phyloP scores from a whole-genome alignment of 2,797 vertebrate species.

The Erethizon dorsatum region DNA sequence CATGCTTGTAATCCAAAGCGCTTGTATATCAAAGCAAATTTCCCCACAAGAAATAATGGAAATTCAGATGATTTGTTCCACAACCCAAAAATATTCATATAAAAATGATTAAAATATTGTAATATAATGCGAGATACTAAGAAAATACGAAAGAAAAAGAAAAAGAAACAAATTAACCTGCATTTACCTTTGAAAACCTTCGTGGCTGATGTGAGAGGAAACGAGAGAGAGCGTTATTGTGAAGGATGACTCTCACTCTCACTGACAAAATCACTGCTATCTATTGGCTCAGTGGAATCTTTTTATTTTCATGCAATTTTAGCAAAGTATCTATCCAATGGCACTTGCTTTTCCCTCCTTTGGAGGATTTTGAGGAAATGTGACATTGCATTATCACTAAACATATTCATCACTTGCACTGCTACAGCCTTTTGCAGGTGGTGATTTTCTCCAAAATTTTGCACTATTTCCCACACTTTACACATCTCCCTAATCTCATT shows the following conservation, averaged over 20 bases:
- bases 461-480: background rate
- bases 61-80: background rate
- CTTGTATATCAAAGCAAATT: background rate
- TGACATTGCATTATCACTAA: background rate
- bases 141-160: background rate
- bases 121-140: background rate
- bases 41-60: background rate
- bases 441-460: background rate
- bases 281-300: background rate
- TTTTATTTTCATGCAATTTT: background rate
- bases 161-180: background rate
- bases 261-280: background rate
- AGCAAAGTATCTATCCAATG: background rate
- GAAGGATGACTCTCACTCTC: background rate
- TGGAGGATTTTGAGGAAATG: background rate
- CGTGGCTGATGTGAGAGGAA: background rate
- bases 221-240: background rate
- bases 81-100: background rate
- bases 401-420: background rate
- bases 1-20: background rate
- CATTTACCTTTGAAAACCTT: background rate
- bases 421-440: background rate
- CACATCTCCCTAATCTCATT: background rate
- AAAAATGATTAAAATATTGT: background rate
- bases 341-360: background rate